A percentile compares a stretch with the other conserved stretches of the same genome.
These are phyloP conservation scores for Erythrocercus mccallii DNA, from an alignment of 2,113 vertebrate species.

Conservation along the genomic window DNA sequence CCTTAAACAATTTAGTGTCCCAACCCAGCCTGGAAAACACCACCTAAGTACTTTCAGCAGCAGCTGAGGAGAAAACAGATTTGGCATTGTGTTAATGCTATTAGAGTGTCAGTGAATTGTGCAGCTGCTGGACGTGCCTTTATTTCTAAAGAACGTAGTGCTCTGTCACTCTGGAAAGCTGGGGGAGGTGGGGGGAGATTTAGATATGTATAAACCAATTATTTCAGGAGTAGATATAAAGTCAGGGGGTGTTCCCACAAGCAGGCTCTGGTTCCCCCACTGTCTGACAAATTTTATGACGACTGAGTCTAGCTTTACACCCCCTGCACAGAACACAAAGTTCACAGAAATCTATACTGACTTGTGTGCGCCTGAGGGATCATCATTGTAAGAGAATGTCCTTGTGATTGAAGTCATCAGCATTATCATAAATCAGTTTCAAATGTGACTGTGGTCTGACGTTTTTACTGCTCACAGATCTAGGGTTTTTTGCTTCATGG, in stretches of 20 bases:
- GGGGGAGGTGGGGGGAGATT: background rate
- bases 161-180: background rate
- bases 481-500: background rate
- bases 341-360: background rate
- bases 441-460: rapidly evolving
- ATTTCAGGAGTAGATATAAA: background rate
- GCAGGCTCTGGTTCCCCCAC: background rate
- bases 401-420: background rate
- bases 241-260: background rate
- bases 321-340: background rate
- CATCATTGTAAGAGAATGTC: background rate
- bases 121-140: background rate
- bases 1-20: background rate
- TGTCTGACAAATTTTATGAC: background rate
- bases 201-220: background rate
- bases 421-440: background rate
- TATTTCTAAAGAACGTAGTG: background rate
- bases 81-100: background rate
- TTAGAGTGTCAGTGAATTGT: background rate
- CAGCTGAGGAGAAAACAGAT: background rate
- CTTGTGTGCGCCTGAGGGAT: background rate
- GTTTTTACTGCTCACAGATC: background rate
- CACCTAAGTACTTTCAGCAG: background rate
- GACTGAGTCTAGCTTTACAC: background rate
- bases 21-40: background rate